A percentile compares a stretch with the other conserved stretches of the same genome.
phyloP scores from a whole-genome alignment of 2,113 vertebrate species.

The Coptodon rendalli region DNA sequence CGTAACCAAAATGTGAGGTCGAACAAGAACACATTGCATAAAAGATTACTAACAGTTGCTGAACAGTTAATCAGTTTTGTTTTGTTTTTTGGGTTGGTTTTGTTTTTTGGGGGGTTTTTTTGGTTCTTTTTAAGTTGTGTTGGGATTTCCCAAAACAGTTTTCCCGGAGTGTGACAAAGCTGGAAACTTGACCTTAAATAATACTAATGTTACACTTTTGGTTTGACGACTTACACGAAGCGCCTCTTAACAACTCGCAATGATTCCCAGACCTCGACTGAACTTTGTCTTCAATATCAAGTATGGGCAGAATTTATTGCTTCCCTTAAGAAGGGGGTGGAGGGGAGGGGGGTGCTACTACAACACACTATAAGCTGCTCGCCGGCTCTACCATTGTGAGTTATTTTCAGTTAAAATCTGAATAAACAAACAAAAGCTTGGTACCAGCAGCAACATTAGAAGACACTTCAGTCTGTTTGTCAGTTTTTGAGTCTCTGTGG shows the following conservation, averaged over 20 bases:
- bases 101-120: background rate
- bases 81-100: fast-evolving
- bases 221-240: background rate
- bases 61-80: background rate
- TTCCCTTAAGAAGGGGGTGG: background rate
- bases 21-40: background rate
- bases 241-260: background rate
- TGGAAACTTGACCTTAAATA: background rate
- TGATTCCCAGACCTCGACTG: background rate
- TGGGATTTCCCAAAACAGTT: background rate
- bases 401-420: background rate
- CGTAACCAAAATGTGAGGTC: fast-evolving
- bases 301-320: background rate
- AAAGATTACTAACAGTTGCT: background rate
- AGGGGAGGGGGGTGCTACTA: background rate
- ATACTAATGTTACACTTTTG: background rate
- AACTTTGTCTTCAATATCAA: background rate
- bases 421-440: background rate
- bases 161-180: background rate
- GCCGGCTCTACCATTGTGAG: background rate
- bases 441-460: background rate
- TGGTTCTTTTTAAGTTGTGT: too few species aligned
- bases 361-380: background rate
- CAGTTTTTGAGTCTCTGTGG: background rate
- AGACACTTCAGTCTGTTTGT: background rate